These are phyloP conservation scores for Microtus montanus DNA, from an alignment of 2,113 vertebrate species.

Conservation along the genomic window DNA sequence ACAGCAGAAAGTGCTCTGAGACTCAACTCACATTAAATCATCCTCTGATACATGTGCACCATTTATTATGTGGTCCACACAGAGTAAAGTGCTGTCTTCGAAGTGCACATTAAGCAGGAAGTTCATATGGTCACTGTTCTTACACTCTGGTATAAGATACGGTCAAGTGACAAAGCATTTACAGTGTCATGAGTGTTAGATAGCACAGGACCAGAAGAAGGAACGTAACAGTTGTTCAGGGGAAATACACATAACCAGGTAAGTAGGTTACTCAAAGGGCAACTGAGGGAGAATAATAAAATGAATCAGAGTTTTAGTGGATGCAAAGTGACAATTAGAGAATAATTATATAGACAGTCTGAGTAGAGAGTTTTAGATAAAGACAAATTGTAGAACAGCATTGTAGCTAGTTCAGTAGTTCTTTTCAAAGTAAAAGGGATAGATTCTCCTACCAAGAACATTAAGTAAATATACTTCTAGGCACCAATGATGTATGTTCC, in stretches of 20 bases:
- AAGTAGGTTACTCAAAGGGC: not conserved
- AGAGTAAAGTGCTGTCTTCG: not conserved
- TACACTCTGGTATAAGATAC: not conserved
- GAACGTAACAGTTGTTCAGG: not conserved
- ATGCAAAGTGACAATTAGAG: not conserved
- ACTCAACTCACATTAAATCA: not conserved
- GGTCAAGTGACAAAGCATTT: not conserved
- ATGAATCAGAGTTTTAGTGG: not conserved
- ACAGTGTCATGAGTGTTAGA: not conserved
- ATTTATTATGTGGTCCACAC: accelerated
- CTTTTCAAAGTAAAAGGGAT: not conserved
- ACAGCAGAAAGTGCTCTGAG: not conserved
- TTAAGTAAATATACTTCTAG: not conserved
- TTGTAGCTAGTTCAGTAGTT: not conserved
- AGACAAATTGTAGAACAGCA: not conserved
- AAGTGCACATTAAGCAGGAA: not conserved
- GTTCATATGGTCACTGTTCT: not conserved
- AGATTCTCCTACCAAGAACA: not conserved
- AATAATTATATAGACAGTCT: not conserved
- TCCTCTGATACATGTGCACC: not conserved
- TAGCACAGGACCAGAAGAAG: accelerated
- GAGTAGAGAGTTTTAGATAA: not conserved
- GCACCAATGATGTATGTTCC: not conserved
- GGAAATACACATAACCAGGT: not conserved
- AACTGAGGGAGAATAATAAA: not conserved